These are phyloP conservation scores for Sternarchorhynchus goeldii DNA, from an alignment of 2,797 vertebrate species.

Conservation along the genomic window DNA sequence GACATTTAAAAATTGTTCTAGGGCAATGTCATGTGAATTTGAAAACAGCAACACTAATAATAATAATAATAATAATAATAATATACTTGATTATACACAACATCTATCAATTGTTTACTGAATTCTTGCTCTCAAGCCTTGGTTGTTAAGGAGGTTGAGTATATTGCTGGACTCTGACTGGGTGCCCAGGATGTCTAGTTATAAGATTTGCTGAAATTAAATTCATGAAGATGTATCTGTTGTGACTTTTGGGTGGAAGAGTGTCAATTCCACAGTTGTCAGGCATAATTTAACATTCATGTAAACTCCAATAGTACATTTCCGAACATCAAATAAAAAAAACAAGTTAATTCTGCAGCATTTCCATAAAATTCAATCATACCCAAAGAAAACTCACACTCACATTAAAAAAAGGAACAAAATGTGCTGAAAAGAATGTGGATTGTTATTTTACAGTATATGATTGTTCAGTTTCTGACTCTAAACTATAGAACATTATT, in stretches of 20 bases:
- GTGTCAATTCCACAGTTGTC: neutral
- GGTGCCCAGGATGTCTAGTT: too few relatives aligned
- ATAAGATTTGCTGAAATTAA: too few relatives aligned
- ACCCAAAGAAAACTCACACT: too few relatives aligned
- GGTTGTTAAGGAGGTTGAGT: neutral
- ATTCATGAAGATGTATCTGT: neutral
- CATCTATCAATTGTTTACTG: neutral
- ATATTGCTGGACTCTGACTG: too few relatives aligned
- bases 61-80: constrained; percentile 1
- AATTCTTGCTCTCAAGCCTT: neutral
- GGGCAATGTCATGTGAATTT: neutral
- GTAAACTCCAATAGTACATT: neutral
- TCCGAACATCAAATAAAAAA: neutral
- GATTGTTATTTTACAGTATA: too few relatives aligned
- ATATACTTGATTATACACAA: neutral
- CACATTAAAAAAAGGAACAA: too few relatives aligned
- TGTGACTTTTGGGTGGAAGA: neutral
- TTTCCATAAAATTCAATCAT: too few relatives aligned
- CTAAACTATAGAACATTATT: too few relatives aligned
- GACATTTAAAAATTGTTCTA: constrained; percentile 2
- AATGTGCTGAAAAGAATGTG: too few relatives aligned
- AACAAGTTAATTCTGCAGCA: too few relatives aligned
- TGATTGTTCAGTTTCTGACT: too few relatives aligned
- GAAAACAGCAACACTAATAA: neutral
- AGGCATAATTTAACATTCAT: neutral